Evolutionary conservation across 2,888 invertebrate species (phyloP).

Genomic region (Platypus cylindrus): DNA sequence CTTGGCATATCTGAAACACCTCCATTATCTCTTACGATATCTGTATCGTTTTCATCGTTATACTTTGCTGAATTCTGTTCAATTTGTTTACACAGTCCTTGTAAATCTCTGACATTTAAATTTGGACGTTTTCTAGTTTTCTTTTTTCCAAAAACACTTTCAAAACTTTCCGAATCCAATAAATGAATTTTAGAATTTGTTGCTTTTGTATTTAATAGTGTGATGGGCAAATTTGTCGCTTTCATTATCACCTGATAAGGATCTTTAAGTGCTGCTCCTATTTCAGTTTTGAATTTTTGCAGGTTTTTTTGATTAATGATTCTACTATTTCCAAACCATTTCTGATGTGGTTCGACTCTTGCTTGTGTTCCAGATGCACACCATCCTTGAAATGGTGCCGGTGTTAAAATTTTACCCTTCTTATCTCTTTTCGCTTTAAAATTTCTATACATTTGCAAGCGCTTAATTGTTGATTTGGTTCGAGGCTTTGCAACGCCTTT

Average conservation of each 20-base stretch:
- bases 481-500: slow-evolving; percentile 77
- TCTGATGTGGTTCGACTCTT: slow-evolving; percentile 92
- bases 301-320: slow-evolving; percentile 86
- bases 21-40: slow-evolving; percentile 66
- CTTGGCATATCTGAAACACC: slow-evolving; percentile 70
- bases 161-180: slow-evolving; percentile 89
- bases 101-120: slow-evolving; percentile 58
- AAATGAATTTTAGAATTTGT: slow-evolving; percentile 88
- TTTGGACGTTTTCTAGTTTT: slow-evolving; percentile 85
- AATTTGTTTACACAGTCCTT: slow-evolving; percentile 61
- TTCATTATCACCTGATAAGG: slow-evolving; percentile 97
- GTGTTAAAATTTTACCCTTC: slow-evolving; percentile 77
- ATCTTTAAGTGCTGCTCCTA: slow-evolving; percentile 87
- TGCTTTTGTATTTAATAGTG: slow-evolving; percentile 82
- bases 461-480: slow-evolving; percentile 87
- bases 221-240: slow-evolving; percentile 87
- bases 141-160: slow-evolving; percentile 90
- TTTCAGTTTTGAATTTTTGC: slow-evolving; percentile 85
- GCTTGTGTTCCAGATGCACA: slow-evolving; percentile 81
- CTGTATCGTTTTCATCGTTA: slow-evolving; percentile 68
- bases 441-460: slow-evolving; percentile 96
- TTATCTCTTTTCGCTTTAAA: slow-evolving; percentile 89
- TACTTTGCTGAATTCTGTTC: slow-evolving; percentile 64
- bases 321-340: slow-evolving; percentile 98
- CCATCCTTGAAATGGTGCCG: slow-evolving; percentile 93